These are phyloP conservation scores for Chinchilla lanigera DNA, from an alignment of 2,113 vertebrate species.

Conservation along the genomic window DNA sequence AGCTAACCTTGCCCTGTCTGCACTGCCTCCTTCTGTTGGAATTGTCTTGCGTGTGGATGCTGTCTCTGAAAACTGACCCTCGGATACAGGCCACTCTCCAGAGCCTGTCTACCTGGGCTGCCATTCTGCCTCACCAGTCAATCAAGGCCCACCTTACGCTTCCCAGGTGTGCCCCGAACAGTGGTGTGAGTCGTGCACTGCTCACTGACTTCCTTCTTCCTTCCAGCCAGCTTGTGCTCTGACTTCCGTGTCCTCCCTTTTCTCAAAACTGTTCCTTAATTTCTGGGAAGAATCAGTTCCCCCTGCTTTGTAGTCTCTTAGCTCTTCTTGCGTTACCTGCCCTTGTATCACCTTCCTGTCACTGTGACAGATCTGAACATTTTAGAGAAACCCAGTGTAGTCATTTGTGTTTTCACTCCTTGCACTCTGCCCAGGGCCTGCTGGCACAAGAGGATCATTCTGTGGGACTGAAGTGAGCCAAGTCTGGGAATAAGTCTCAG, in stretches of 20 bases:
- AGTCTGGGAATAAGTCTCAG: not conserved
- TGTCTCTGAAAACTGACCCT: not conserved
- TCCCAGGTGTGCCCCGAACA: not conserved
- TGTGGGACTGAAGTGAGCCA: not conserved
- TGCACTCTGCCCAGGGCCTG: not conserved
- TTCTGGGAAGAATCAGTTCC: not conserved
- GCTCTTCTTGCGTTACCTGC: too few species aligned
- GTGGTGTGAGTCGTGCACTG: not conserved
- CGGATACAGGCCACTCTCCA: not conserved
- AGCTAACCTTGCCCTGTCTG: not conserved
- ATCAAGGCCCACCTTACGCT: accelerated
- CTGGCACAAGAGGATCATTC: not conserved
- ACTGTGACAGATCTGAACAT: not conserved
- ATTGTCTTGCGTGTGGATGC: not conserved
- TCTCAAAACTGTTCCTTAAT: not conserved
- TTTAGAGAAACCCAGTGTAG: not conserved
- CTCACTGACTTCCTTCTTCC: not conserved
- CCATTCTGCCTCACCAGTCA: accelerated
- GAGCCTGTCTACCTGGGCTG: not conserved
- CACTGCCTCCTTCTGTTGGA: not conserved
- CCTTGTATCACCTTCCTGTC: constrained; percentile 3
- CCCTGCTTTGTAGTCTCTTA: not conserved
- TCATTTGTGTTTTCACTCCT: not conserved
- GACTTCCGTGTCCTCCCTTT: not conserved
- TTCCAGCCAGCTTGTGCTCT: not conserved